Evolutionary conservation across 2,888 invertebrate species (phyloP).

Genomic region (Steromphala cineraria): DNA sequence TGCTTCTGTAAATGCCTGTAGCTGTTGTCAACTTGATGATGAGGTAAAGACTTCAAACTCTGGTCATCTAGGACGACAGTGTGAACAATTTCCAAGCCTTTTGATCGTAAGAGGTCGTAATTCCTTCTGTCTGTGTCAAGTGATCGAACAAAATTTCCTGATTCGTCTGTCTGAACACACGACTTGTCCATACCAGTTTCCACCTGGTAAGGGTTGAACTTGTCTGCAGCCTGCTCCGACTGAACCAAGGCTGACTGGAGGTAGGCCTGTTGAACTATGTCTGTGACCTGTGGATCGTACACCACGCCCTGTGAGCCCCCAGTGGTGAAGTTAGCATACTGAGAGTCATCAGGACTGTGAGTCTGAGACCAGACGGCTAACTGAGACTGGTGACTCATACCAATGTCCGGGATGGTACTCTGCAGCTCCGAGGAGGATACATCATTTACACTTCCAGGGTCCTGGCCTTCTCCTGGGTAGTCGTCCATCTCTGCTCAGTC

Average conservation of each 20-base stretch:
- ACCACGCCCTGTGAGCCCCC: background rate
- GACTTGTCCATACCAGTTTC: background rate
- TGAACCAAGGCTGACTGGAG: background rate
- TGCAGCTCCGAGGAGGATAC: background rate
- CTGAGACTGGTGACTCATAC: background rate
- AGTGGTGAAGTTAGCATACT: background rate
- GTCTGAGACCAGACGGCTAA: background rate
- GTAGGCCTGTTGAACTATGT: constrained; percentile 3
- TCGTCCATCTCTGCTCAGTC: background rate
- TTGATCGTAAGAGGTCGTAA: background rate
- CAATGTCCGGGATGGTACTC: constrained; percentile 7
- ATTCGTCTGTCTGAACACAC: background rate
- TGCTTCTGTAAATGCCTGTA: background rate
- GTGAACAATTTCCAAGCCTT: constrained; percentile 11
- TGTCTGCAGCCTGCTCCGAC: background rate
- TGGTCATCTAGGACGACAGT: background rate
- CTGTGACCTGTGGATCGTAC: background rate
- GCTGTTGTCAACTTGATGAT: background rate
- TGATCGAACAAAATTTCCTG: background rate
- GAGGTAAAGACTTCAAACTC: background rate
- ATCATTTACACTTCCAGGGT: background rate
- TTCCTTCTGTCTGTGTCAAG: background rate
- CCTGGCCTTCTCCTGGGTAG: constrained; percentile 4
- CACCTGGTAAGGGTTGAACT: background rate
- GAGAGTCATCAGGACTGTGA: background rate